Evolutionary conservation across 2,797 vertebrate genomes (phyloP).

Genomic region (Sebastes baramenuke): DNA sequence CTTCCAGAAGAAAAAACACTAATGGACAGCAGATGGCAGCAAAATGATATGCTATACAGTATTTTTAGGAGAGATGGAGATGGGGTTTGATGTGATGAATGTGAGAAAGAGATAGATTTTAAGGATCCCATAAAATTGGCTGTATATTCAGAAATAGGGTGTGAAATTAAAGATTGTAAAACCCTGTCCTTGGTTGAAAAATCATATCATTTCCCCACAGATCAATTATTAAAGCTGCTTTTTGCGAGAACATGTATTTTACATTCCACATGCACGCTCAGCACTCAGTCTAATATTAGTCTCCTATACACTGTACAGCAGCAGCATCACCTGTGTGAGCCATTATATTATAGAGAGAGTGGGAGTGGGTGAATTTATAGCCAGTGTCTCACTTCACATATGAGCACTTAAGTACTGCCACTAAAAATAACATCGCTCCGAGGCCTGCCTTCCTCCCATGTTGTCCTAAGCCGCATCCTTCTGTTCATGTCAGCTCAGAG

Average conservation of each 20-base stretch:
- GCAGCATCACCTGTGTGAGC: constrained; percentile 31
- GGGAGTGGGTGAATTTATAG: constrained; percentile 21
- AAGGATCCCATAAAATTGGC: neutral
- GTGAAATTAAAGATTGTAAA: neutral
- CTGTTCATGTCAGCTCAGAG: constrained; percentile 51
- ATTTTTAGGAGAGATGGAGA: neutral
- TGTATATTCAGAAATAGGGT: neutral
- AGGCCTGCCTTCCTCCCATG: constrained; percentile 52
- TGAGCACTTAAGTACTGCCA: constrained; percentile 63
- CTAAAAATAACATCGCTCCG: constrained; percentile 73
- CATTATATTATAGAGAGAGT: neutral
- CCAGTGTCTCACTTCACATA: constrained; percentile 40
- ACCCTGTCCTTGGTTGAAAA: neutral
- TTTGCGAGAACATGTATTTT: constrained; percentile 35
- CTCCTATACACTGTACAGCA: neutral
- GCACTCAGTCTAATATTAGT: constrained; percentile 42
- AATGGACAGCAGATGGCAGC: constrained; percentile 75
- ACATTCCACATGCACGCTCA: constrained; percentile 14
- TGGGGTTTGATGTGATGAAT: neutral
- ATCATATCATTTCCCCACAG: neutral
- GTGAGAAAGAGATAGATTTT: neutral
- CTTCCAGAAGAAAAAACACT: neutral
- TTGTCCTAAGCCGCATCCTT: constrained; percentile 62
- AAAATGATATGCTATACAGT: constrained; percentile 36
- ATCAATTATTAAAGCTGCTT: constrained; percentile 54